A percentile compares a stretch with the other conserved stretches of the same genome.
phyloP scores from a whole-genome alignment of 35 echinoderm and acorn worm genomes.

The Eucidaris tribuloides region DNA sequence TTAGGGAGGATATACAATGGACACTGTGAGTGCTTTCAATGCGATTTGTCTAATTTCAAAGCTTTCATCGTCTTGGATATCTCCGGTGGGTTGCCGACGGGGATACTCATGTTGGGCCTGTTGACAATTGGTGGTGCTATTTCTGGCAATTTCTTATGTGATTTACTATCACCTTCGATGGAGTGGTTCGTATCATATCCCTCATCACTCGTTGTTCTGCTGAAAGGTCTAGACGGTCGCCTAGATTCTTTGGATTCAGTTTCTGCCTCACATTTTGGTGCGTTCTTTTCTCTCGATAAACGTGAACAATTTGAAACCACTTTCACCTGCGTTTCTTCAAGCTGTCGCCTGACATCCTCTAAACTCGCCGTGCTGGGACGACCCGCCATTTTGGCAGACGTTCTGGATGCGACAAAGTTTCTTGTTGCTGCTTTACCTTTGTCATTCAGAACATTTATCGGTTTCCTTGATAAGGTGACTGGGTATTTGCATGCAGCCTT shows the following conservation, averaged over 20 bases:
- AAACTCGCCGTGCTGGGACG: background rate
- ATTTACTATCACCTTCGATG: background rate
- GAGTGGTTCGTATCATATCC: constrained; percentile 17
- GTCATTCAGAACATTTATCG: background rate
- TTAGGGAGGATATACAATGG: too few species aligned
- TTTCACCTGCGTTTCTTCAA: background rate
- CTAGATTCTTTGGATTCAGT: too few species aligned
- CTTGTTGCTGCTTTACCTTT: background rate
- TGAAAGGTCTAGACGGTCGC: too few species aligned
- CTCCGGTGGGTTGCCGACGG: background rate
- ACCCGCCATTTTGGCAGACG: background rate
- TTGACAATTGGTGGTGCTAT: constrained; percentile 5
- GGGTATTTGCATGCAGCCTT: background rate
- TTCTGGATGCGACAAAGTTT: background rate
- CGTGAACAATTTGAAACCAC: too few species aligned
- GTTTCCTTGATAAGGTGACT: background rate
- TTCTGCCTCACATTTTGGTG: too few species aligned
- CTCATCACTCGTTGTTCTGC: constrained; percentile 5
- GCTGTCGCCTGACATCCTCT: background rate
- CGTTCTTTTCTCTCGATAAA: too few species aligned
- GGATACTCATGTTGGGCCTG: too few species aligned
- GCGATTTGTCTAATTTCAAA: background rate
- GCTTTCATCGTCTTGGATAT: constrained; percentile 13
- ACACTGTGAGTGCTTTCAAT: too few species aligned
- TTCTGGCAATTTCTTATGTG: background rate